Base-by-base conservation (phyloP, 2,888 invertebrate genomes). In the Drosophila nigritarsus region DNA sequence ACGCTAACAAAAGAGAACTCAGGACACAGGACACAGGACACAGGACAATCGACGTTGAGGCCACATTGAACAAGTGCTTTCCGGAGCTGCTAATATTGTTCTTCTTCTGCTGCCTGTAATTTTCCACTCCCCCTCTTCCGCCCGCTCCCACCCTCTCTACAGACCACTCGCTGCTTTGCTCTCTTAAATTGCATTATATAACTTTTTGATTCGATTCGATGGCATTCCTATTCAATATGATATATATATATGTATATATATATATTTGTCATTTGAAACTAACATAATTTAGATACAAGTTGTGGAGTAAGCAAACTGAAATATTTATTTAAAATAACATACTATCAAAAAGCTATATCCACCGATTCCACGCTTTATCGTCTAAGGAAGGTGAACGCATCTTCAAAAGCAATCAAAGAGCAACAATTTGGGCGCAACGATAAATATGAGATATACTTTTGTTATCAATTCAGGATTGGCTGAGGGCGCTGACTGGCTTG, bases 61-160 rank as follows among this genome's bases (percentile, higher is more conserved):
- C 64, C 82, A 72, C 80, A 71, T 79, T 65, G 80, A 59, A 56
- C 66, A 69, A 66, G 64, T 68, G 63, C 65, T 66, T 66, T 76
- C 81, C 77, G 65, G 59, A 15, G n/a, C 29, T n/a, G 24, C 27
- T 63, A 56, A 69, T 38, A 68, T 68, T 48, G 32, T 67, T 69
- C 32, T 18, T 38, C 20, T 29, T n/a, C 29, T 56, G n/a, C 55
- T 50, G 29, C 40, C 54, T 29, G n/a, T 29, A 20, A 20, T 2
- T 20, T n/a, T 2, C 20, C 40, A 5, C 5, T 5, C 1, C n/a
- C 38, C 7, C 18, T 38, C 38, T 32, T 11, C 32, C 32, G 32
- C 18, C 7, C 38, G 7, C n/a, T n/a, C 4, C n/a, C n/a, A 11
- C 18, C 40, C 0, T 9, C 11, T 5, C n/a, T 0, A 5, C 5